Evolutionary conservation across 2,888 invertebrate genomes (phyloP), one percentile per base, ranked within the genome.

Genomic region (Taenaris catops): DNA sequence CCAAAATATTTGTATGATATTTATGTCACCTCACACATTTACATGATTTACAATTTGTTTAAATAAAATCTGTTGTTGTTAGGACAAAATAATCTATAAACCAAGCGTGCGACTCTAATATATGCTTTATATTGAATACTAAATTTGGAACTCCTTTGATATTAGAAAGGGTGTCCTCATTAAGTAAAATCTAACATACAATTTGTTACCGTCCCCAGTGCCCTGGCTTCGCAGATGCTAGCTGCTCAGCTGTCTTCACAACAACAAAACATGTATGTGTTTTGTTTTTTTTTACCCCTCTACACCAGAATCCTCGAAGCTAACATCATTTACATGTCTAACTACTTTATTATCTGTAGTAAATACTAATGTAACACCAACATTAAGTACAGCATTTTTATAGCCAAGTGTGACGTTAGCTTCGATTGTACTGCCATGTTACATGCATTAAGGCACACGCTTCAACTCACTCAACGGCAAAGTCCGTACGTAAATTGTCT

Each of bases 141-240:
- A 8, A 37, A 25, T 16, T 25, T 18, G 24, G 19, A 8, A 16
- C 23, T 54, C 52, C 62, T 61, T 50, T 54, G 49, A 34, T 18
- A 19, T 25, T 28, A 11, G 48, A 38, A 61, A 54, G 57, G 54
- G 48, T 40, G 39, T 50, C 49, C 46, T 48, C 60, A 63, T 59
- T 68, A 64, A 63, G 61, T 60, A 53, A 56, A 56, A 57, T 76
- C 79, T 84, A 84, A 84, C 76, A 70, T 66, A 63, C 66, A 59
- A 70, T 75, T 67, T 83, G 71, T 84, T 89, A 88, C 81, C 90
- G 90, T 93, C 90, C 92, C 92, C 94, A 95, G 95, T 94, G 95
- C 95, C 93, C 95, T 96, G 92, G 95, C 95, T 92, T 93, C 95
- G 91, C 95, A 95, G 94, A 95, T 95, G 95, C 94, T 94, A 91